Percentiles rank a stretch among this genome's conserved stretches.
These are phyloP conservation scores for Argentina silus DNA, from an alignment of 2,797 vertebrate species.

Conservation along the genomic window DNA sequence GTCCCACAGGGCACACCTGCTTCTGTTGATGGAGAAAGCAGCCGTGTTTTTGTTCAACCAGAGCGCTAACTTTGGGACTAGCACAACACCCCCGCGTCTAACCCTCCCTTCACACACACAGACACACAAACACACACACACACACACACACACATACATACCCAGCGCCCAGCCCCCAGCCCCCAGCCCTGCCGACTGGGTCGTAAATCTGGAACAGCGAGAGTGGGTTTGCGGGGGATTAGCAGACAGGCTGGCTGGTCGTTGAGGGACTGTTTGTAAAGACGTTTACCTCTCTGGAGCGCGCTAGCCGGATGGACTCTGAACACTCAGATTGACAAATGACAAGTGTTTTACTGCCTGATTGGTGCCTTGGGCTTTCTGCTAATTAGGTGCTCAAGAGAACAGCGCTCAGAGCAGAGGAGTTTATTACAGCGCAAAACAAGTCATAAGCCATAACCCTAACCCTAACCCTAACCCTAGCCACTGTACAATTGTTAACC, in stretches of 20 bases:
- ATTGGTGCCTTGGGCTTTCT: constrained; percentile 36
- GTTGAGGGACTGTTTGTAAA: constrained; percentile 28
- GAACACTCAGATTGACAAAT: constrained; percentile 15
- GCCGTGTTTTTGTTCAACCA: constrained; percentile 37
- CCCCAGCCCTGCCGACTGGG: constrained; percentile 1
- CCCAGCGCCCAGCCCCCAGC: neutral
- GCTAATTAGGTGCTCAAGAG: constrained; percentile 34
- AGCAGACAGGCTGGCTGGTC: constrained; percentile 5
- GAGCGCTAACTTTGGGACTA: constrained; percentile 26
- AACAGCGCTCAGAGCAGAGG: constrained; percentile 12
- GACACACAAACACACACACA: neutral
- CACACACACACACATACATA: neutral
- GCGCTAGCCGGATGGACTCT: constrained; percentile 14
- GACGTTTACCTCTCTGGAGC: constrained; percentile 33
- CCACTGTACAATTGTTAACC: neutral
- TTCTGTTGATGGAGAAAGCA: constrained; percentile 47
- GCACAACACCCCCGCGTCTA: constrained; percentile 14
- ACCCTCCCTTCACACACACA: neutral
- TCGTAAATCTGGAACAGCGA: constrained; percentile 43
- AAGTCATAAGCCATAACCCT: no score
- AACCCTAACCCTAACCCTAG: no score
- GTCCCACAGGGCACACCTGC: constrained; percentile 52
- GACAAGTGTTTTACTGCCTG: constrained; percentile 32
- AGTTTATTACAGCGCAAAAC: neutral
- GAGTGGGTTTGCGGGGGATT: constrained; percentile 20